phyloP scores from a whole-genome alignment of 2,888 invertebrate genomes.

The Diadromus collaris region DNA sequence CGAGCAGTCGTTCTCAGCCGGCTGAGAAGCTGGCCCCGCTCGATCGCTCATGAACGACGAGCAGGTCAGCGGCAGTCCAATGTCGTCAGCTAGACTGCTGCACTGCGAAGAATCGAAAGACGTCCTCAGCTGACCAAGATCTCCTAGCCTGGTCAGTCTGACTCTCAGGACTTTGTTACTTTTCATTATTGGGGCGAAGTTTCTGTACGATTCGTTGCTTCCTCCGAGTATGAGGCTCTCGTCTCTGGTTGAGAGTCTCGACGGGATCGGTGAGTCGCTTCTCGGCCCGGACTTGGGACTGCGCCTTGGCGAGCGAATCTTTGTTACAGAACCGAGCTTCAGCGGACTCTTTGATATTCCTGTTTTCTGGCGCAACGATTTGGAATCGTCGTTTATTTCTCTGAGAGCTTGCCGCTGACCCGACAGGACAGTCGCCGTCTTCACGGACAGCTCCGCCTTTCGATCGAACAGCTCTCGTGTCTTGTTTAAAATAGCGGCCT shows the following conservation, averaged over 20 bases:
- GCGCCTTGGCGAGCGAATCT: not conserved
- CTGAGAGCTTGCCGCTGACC: conserved; percentile 21
- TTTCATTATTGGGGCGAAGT: not conserved
- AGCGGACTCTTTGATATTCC: not conserved
- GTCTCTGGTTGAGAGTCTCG: conserved; percentile 3
- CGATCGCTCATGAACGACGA: conserved; percentile 70
- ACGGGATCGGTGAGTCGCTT: not conserved
- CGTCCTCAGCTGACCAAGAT: conserved; percentile 27
- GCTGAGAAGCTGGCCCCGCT: conserved; percentile 22
- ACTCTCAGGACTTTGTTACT: conserved; percentile 34
- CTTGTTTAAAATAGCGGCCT: conserved; percentile 70
- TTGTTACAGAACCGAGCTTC: not conserved
- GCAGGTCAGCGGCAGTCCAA: conserved; percentile 67
- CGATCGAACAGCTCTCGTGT: conserved; percentile 70
- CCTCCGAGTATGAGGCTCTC: conserved; percentile 42
- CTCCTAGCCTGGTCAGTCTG: conserved; percentile 30
- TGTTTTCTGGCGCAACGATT: not conserved
- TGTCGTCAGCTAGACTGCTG: conserved; percentile 34
- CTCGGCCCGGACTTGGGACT: not conserved
- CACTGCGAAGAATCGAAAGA: conserved; percentile 40
- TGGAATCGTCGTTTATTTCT: conserved; percentile 22
- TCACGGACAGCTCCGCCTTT: conserved; percentile 64
- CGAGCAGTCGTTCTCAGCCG: not conserved
- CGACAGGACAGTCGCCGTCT: conserved; percentile 62
- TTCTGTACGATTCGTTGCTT: conserved; percentile 16